Evolutionary conservation across 2,113 vertebrate genomes (phyloP), one percentile per base, ranked within the genome.

Genomic region (Misgurnus mizolepis): DNA sequence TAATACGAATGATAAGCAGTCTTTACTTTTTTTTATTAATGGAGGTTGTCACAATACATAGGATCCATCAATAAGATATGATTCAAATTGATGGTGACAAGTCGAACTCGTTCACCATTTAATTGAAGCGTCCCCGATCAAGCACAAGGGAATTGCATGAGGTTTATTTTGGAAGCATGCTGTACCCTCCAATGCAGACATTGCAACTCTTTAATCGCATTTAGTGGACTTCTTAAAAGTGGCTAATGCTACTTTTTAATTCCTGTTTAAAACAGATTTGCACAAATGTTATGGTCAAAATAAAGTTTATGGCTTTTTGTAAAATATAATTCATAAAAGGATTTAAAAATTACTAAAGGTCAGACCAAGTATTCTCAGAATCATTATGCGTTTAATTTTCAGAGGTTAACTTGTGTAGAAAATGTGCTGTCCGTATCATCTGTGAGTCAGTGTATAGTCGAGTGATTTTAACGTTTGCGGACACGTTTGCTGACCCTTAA

Each of bases 1-100:
- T 62, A 79, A 62, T 78, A 87, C 86, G 85, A 88, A 82, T 45
- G 60, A 80, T 87, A 83, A 84, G 81, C 76, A 85, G 82, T 86
- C 11, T 0, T 53, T 86, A 43, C 83, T 85, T 81, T 80, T 75
- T 58, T 83, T 15, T 9, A 18, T 81, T 67, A 69, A 86, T 45
- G 80, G 85, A 83, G 85, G 78, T 82, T 47, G 67, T 82, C 85
- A 76, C 74, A 64, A 34, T 22, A 18, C 14, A 10, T 10, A 43
- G 53, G 8, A 22, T 73, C 12, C 49, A 64, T 47, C 53, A 62
- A 4, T 7, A 15, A 58, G 7, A 18, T 74, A 5, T n/a, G 53
- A 68, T 6, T 10, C 14, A 41, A 39, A 18, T 17, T 2, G 15
- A 41, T 12, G 53, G 39, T 70, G 41, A 10, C 8, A 3, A 41